phyloP scores from a whole-genome alignment of 2,113 vertebrate species.

The Lonchura striata region DNA sequence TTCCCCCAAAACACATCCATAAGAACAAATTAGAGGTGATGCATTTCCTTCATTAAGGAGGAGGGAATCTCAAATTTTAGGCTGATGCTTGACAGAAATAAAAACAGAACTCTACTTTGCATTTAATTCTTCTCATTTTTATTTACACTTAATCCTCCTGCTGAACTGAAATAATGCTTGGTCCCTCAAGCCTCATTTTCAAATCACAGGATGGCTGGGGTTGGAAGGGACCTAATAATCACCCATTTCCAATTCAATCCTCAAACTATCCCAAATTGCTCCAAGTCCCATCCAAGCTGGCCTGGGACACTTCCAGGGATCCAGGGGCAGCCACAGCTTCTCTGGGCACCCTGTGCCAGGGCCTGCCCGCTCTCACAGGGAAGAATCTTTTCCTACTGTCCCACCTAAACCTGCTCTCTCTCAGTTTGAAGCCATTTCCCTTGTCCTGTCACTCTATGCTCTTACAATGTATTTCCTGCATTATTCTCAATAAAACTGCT shows the following conservation, averaged over 20 bases:
- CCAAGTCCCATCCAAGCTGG: accelerated
- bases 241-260: background rate
- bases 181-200: background rate
- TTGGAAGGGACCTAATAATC: background rate
- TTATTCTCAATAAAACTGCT: background rate
- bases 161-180: background rate
- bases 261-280: accelerated
- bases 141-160: background rate
- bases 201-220: background rate
- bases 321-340: background rate
- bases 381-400: background rate
- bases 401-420: background rate
- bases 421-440: background rate
- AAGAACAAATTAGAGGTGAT: background rate
- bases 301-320: background rate
- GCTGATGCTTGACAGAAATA: background rate
- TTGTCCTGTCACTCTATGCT: background rate
- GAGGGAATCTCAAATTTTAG: background rate
- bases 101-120: background rate
- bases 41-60: background rate
- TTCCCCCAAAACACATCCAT: background rate
- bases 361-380: accelerated
- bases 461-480: background rate
- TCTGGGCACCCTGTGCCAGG: background rate
- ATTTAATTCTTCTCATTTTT: background rate